Evolutionary conservation across 1,140 invertebrate species (phyloP).

Genomic region (Alviniconcha marisindica): DNA sequence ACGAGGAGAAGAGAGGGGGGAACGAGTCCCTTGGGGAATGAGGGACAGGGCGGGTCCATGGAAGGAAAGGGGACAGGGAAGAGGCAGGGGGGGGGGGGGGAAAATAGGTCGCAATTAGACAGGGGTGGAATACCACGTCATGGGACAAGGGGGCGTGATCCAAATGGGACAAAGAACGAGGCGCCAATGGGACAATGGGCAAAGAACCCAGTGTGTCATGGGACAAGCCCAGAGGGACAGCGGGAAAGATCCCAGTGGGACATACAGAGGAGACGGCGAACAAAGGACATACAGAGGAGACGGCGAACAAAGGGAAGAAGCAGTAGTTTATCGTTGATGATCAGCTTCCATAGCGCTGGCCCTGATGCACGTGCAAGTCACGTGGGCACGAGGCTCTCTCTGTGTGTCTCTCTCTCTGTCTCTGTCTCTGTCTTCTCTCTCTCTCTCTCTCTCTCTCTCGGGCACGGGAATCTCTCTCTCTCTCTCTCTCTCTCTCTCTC

Average conservation of each 20-base stretch:
- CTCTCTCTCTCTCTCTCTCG: too few species aligned
- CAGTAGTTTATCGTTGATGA: neutral
- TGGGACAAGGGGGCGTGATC: too few species aligned
- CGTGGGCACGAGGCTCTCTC: neutral
- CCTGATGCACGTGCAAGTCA: neutral
- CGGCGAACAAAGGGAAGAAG: neutral
- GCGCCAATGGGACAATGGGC: too few species aligned
- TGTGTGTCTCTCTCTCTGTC: too few species aligned
- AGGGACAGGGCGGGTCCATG: neutral
- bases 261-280: neutral
- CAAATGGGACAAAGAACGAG: neutral
- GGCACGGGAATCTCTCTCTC: neutral
- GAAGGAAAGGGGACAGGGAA: neutral
- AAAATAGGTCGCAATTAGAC: too few species aligned
- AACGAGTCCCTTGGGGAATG: neutral
- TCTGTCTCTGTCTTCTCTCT: too few species aligned
- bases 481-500: neutral
- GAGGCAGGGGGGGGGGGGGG: neutral
- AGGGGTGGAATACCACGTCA: too few species aligned
- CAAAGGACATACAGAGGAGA: neutral
- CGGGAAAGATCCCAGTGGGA: too few species aligned
- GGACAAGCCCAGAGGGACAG: too few species aligned
- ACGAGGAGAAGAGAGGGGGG: neutral
- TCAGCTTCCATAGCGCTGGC: neutral
- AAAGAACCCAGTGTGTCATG: too few species aligned